A percentile compares a stretch with the other conserved stretches of the same genome.
Conservation (phyloP, 2,797 vertebrate species). For the Helicolenus hilgendorfi region DNA sequence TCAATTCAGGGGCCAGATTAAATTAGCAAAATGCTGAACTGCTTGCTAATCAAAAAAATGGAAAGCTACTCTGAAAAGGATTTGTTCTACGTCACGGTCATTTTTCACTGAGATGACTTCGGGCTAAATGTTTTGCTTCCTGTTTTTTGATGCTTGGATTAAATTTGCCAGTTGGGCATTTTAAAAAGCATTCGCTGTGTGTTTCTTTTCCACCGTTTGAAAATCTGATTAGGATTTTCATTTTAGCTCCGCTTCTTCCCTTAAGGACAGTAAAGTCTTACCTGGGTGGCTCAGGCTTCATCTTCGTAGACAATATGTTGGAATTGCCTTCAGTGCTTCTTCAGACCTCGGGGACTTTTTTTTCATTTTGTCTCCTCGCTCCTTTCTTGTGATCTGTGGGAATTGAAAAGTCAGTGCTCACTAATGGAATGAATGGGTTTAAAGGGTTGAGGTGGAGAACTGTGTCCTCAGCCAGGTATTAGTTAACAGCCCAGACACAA, state of each 20-base stretch:
- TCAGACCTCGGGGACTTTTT: conserved; percentile 69
- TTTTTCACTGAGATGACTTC: conserved; percentile 42
- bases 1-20: conserved; percentile 74
- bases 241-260: background rate
- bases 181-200: background rate
- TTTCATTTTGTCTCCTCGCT: conserved; percentile 77
- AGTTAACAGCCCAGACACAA: conserved; percentile 39
- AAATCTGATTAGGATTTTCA: conserved; percentile 18
- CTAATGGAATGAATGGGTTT: conserved; percentile 84
- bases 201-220: background rate
- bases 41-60: conserved; percentile 73
- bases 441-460: conserved; percentile 42
- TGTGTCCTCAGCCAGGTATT: conserved; percentile 42
- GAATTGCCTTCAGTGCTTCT: conserved; percentile 75
- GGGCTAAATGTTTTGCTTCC: conserved; percentile 3
- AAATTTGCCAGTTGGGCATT: background rate
- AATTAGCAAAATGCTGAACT: conserved; percentile 78
- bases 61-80: conserved; percentile 56
- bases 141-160: conserved; percentile 25
- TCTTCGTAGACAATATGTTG: conserved; percentile 68
- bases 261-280: background rate
- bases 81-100: conserved; percentile 38
- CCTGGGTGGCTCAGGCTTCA: background rate
- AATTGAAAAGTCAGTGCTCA: conserved; percentile 80
- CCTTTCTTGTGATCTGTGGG: conserved; percentile 60